phyloP scores from a whole-genome alignment of 2,888 invertebrate genomes.

The Drosophila anomelani region DNA sequence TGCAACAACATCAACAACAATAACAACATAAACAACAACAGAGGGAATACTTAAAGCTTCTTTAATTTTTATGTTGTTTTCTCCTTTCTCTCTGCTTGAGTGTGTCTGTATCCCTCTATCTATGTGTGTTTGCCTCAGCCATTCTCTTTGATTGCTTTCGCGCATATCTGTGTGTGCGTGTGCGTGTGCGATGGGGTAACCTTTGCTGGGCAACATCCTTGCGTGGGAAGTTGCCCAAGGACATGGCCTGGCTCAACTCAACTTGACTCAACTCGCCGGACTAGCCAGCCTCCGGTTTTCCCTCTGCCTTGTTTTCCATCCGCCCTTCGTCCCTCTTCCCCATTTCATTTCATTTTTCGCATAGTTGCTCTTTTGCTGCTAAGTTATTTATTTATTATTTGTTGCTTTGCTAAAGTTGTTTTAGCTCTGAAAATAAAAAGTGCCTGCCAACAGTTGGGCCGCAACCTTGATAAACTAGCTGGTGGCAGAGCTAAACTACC shows the following conservation, averaged over 20 bases:
- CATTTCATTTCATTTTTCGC: slow-evolving; percentile 36
- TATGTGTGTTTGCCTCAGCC: slow-evolving; percentile 47
- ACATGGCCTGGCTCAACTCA: slow-evolving; percentile 71
- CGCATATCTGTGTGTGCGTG: slow-evolving; percentile 31
- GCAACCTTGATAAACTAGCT: slow-evolving; percentile 20
- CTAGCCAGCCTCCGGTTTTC: slow-evolving; percentile 46
- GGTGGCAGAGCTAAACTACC: slow-evolving; percentile 2
- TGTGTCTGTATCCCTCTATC: slow-evolving; percentile 35
- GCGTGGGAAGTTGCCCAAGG: slow-evolving; percentile 81
- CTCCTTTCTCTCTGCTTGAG: slow-evolving; percentile 72
- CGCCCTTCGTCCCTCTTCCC: slow-evolving; percentile 8
- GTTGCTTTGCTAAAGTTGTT: slow-evolving; percentile 63
- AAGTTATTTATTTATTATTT: slow-evolving; percentile 69
- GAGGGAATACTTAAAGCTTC: slow-evolving; percentile 78
- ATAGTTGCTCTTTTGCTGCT: slow-evolving; percentile 41
- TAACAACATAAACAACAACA: slow-evolving; percentile 45
- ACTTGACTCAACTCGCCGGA: slow-evolving; percentile 58
- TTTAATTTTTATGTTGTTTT: slow-evolving; percentile 79
- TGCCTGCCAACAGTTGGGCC: slow-evolving; percentile 16
- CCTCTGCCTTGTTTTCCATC: slow-evolving; percentile 16
- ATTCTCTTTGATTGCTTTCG: slow-evolving; percentile 55
- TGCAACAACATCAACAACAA: slow-evolving; percentile 1
- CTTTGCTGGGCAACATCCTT: slow-evolving; percentile 70
- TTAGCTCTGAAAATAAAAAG: slow-evolving; percentile 23
- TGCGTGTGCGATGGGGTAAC: slow-evolving; percentile 59